These are phyloP conservation scores for Paracentrotus lividus DNA, from an alignment of 53 echinoderm and acorn worm genomes.

Conservation along the genomic window DNA sequence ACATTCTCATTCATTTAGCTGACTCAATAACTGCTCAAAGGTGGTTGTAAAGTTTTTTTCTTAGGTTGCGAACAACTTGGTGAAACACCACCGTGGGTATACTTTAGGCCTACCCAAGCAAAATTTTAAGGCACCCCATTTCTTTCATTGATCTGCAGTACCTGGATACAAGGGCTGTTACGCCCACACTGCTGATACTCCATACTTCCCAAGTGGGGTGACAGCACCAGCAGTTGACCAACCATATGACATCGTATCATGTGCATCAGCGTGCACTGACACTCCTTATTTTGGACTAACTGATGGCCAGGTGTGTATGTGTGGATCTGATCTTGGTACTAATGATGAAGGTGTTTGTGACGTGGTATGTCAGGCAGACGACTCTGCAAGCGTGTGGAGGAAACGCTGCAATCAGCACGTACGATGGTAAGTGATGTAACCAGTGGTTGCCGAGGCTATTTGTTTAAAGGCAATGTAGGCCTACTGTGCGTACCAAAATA, in stretches of 20 bases:
- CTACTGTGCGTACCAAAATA: no score
- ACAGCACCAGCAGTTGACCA: not conserved
- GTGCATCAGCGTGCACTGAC: not conserved
- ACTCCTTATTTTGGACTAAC: conserved; percentile 13
- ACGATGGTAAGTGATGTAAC: not conserved
- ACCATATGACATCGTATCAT: not conserved
- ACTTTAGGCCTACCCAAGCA: no score
- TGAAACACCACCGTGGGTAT: no score
- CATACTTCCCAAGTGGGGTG: not conserved
- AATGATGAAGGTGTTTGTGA: not conserved
- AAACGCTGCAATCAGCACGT: not conserved
- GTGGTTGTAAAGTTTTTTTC: no score
- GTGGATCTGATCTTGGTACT: not conserved
- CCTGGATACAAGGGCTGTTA: not conserved
- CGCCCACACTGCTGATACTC: not conserved
- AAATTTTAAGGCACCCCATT: no score
- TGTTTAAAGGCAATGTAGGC: no score
- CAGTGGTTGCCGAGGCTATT: no score
- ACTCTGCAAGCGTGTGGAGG: not conserved
- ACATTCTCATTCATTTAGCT: no score
- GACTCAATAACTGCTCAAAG: no score
- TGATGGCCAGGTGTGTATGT: not conserved
- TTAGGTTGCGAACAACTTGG: no score
- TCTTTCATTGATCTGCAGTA: no score
- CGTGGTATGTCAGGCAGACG: not conserved